Percentiles rank a stretch among this genome's conserved stretches.
phyloP scores from a whole-genome alignment of 2,797 vertebrate genomes.

The Eospalax fontanierii region DNA sequence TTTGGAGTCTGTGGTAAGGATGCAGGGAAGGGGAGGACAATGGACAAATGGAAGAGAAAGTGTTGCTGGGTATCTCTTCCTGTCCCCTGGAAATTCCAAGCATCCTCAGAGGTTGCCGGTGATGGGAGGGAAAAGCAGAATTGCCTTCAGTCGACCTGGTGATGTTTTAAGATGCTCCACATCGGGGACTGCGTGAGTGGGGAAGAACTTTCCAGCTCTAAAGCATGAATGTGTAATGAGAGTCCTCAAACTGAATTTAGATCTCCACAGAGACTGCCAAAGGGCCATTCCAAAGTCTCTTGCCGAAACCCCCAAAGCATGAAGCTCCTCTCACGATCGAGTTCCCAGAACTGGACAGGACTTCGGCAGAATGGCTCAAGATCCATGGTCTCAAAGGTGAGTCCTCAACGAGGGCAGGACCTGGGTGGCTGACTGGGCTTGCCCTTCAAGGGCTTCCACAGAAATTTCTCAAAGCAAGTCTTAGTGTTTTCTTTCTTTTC shows the following conservation, averaged over 20 bases:
- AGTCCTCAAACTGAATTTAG: conserved; percentile 84
- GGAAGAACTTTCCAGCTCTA: not conserved
- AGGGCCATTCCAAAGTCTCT: conserved; percentile 74
- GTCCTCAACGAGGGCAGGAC: not conserved
- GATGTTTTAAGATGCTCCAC: not conserved
- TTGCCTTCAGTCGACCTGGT: not conserved
- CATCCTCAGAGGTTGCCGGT: not conserved
- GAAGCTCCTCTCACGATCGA: conserved; percentile 88
- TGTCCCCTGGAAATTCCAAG: conserved; percentile 8
- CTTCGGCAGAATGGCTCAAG: conserved; percentile 92
- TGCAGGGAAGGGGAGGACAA: not conserved
- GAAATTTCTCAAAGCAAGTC: not conserved
- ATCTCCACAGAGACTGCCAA: conserved; percentile 83
- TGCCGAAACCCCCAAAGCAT: conserved; percentile 84
- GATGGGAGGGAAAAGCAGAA: not conserved
- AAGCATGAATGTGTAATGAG: not conserved
- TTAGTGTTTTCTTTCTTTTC: too few species aligned
- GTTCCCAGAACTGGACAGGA: conserved; percentile 87
- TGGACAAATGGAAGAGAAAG: not conserved
- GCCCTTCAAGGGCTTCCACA: not conserved
- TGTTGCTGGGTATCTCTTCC: not conserved
- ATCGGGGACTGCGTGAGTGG: too few species aligned
- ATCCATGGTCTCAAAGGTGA: conserved; percentile 92
- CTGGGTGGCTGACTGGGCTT: not conserved
- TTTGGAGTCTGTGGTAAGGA: not conserved